phyloP scores from a whole-genome alignment of 2,797 vertebrate genomes.

The Tenualosa thibaudeaui region DNA sequence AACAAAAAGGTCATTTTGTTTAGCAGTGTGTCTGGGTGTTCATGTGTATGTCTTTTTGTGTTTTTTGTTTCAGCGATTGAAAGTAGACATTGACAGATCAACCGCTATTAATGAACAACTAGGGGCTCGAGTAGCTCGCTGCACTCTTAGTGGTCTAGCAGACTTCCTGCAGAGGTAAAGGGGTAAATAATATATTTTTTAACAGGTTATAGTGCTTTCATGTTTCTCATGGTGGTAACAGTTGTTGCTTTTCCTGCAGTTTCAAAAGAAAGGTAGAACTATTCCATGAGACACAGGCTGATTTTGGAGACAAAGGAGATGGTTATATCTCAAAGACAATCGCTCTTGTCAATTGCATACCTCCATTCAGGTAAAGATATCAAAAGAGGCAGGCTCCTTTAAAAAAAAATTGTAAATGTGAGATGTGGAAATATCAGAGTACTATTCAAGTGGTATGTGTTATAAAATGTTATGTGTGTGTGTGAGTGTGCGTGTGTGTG shows the following conservation, averaged over 20 bases:
- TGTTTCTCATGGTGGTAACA: neutral
- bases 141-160: slow-evolving; percentile 82
- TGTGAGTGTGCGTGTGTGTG: neutral
- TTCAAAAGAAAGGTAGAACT: slow-evolving; percentile 89
- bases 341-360: slow-evolving; percentile 86
- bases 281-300: slow-evolving; percentile 81
- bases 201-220: neutral
- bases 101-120: slow-evolving; percentile 85
- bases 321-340: slow-evolving; percentile 81
- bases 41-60: slow-evolving; percentile 18
- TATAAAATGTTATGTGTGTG: neutral
- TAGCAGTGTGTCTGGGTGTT: neutral
- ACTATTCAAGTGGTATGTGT: too few species aligned
- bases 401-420: neutral
- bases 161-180: slow-evolving; percentile 86
- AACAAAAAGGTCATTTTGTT: neutral
- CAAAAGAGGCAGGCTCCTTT: neutral
- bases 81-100: slow-evolving; percentile 85
- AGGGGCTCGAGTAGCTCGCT: slow-evolving; percentile 82
- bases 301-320: slow-evolving; percentile 74
- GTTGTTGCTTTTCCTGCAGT: slow-evolving; percentile 61
- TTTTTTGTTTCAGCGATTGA: slow-evolving; percentile 77
- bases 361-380: slow-evolving; percentile 82
- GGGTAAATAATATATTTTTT: neutral
- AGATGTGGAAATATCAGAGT: neutral